A percentile compares a stretch with the other conserved stretches of the same genome.
Conservation (phyloP, 1,140 invertebrate species). For the Caenorhabditis remanei region DNA sequence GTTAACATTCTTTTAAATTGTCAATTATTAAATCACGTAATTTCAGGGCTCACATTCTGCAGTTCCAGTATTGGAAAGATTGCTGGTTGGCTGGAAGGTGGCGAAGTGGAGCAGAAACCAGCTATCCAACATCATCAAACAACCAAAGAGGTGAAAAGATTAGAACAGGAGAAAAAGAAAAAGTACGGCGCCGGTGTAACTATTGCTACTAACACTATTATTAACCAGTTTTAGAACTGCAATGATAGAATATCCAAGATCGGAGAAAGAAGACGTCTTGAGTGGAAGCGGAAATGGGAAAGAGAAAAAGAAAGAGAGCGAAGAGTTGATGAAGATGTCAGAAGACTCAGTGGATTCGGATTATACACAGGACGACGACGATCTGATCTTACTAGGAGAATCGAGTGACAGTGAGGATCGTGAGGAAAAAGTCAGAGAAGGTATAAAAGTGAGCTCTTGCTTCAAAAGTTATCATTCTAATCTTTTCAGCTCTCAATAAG, state of each 20-base stretch:
- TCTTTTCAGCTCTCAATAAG: background rate
- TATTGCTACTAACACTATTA: background rate
- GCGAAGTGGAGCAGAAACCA: background rate
- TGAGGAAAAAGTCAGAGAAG: background rate
- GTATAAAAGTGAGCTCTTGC: background rate
- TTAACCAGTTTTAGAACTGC: background rate
- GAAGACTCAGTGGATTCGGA: background rate
- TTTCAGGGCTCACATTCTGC: constrained; percentile 35
- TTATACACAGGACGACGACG: constrained; percentile 4
- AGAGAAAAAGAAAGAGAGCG: constrained; percentile 32
- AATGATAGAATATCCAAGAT: constrained; percentile 50
- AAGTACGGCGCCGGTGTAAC: constrained; percentile 3
- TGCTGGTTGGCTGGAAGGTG: constrained; percentile 22
- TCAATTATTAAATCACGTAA: background rate
- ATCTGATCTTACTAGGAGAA: constrained; percentile 12
- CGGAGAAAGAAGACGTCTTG: constrained; percentile 26
- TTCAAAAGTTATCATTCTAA: background rate
- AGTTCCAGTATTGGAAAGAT: constrained; percentile 42
- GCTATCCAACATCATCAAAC: background rate
- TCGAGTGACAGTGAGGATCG: constrained; percentile 21
- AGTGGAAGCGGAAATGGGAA: constrained; percentile 48
- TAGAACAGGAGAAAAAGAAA: constrained; percentile 29
- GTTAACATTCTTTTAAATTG: no score
- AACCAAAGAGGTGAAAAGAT: constrained; percentile 46
- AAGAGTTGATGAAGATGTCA: constrained; percentile 20